Conservation (phyloP, 2,888 invertebrate species). For the Autographa gamma region DNA sequence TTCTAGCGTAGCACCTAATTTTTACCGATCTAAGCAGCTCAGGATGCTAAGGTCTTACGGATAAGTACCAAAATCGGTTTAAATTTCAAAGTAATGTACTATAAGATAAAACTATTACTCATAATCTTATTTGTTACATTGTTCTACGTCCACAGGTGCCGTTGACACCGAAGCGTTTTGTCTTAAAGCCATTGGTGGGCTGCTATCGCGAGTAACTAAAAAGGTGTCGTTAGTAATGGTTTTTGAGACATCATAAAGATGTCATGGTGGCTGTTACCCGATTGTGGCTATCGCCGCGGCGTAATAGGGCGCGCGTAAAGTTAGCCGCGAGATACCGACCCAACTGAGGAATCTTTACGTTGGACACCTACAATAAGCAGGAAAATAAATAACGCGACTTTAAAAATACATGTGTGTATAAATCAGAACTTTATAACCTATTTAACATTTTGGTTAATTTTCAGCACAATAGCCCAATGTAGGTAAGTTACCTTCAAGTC, state of each 20-base stretch:
- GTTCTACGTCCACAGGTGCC: constrained; percentile 61
- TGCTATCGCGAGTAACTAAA: constrained; percentile 87
- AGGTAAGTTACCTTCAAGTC: too few relatives aligned
- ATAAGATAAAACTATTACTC: constrained; percentile 14
- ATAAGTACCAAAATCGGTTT: background rate
- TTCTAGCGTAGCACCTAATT: background rate
- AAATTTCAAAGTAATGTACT: background rate
- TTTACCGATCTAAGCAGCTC: too few relatives aligned
- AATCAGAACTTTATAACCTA: background rate
- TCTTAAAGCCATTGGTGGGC: constrained; percentile 72
- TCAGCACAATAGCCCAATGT: background rate
- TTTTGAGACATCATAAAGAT: constrained; percentile 89
- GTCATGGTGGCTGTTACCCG: constrained; percentile 85
- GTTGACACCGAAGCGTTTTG: constrained; percentile 79
- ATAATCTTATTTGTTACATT: constrained; percentile 27
- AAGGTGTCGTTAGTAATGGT: constrained; percentile 89
- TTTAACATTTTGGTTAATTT: too few relatives aligned
- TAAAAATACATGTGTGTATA: too few relatives aligned
- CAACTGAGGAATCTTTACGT: constrained; percentile 50
- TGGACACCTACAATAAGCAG: constrained; percentile 33
- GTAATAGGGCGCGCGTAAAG: constrained; percentile 73
- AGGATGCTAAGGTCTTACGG: too few relatives aligned
- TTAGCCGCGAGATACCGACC: constrained; percentile 66
- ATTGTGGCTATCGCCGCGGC: constrained; percentile 82
- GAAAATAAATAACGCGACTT: constrained; percentile 29